Percentiles rank a stretch among this genome's conserved stretches.
Evolutionary conservation across 1,140 invertebrate species (phyloP).

Genomic region (Sitobion miscanthi): DNA sequence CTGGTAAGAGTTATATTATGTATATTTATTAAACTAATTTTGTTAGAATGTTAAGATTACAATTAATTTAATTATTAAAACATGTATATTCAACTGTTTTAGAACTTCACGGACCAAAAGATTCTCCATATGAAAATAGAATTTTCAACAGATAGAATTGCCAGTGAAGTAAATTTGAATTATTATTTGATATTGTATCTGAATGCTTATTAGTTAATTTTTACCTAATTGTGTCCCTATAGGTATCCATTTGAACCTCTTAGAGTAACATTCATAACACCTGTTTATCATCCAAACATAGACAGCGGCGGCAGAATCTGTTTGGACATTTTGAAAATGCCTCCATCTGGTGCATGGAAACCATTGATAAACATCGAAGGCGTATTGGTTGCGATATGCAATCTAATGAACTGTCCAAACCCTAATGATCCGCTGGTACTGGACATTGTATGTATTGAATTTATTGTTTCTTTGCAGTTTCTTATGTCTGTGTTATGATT

Average conservation of each 20-base stretch:
- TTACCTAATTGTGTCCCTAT: slow-evolving; percentile 54
- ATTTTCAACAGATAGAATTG: slow-evolving; percentile 79
- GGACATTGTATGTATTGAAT: slow-evolving; percentile 69
- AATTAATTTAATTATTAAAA: not conserved
- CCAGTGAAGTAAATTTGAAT: slow-evolving; percentile 67
- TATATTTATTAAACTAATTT: not conserved
- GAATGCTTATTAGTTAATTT: not conserved
- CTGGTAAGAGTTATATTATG: slow-evolving; percentile 61
- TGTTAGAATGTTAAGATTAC: not conserved
- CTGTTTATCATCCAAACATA: slow-evolving; percentile 90
- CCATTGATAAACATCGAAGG: slow-evolving; percentile 77
- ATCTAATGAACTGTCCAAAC: slow-evolving; percentile 78
- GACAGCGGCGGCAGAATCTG: slow-evolving; percentile 84
- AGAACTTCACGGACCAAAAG: slow-evolving; percentile 69
- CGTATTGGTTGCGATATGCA: slow-evolving; percentile 75
- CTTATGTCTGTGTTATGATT: not conserved
- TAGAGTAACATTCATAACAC: slow-evolving; percentile 77
- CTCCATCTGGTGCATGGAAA: slow-evolving; percentile 79
- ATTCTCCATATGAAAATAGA: slow-evolving; percentile 76
- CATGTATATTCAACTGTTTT: slow-evolving; percentile 61
- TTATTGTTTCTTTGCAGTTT: not conserved
- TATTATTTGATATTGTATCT: not conserved
- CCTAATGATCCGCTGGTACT: slow-evolving; percentile 84
- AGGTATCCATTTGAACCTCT: slow-evolving; percentile 86
- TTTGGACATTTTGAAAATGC: slow-evolving; percentile 82